A percentile compares a stretch with the other conserved stretches of the same genome.
These are phyloP conservation scores for Camponotus vicinus DNA, from an alignment of 1,140 invertebrate species.

Conservation along the genomic window DNA sequence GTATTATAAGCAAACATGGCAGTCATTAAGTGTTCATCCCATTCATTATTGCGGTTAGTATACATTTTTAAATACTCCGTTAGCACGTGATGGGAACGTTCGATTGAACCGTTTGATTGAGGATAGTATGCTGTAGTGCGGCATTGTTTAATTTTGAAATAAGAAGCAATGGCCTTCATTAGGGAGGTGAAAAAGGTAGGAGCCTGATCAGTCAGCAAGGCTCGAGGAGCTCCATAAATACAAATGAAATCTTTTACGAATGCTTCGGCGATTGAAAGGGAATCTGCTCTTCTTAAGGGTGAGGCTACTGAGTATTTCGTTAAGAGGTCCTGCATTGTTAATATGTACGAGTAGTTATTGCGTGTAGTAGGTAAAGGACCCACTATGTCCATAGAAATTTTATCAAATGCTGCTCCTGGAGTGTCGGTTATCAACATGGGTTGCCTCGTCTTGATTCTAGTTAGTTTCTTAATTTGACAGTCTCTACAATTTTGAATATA, in stretches of 20 bases:
- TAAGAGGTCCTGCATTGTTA: conserved; percentile 13
- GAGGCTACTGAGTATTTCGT: conserved; percentile 14
- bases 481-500: too few species aligned
- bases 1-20: conserved; percentile 60
- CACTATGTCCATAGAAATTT: too few species aligned
- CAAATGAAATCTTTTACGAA: conserved; percentile 17
- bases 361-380: background rate
- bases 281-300: background rate
- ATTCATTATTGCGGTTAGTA: conserved; percentile 65
- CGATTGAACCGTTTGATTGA: conserved; percentile 67
- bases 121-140: background rate
- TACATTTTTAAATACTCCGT: conserved; percentile 69
- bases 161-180: background rate
- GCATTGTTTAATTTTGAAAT: background rate
- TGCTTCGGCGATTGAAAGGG: background rate
- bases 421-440: too few species aligned
- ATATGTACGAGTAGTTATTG: background rate
- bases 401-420: too few species aligned
- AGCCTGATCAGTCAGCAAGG: background rate
- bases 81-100: conserved; percentile 68
- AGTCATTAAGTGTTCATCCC: conserved; percentile 75
- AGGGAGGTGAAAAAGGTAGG: background rate
- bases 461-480: too few species aligned
- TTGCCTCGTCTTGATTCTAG: too few species aligned
- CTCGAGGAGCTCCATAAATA: background rate